Conservation (phyloP, 2,113 vertebrate genomes). For the Pygathrix nemaeus region DNA sequence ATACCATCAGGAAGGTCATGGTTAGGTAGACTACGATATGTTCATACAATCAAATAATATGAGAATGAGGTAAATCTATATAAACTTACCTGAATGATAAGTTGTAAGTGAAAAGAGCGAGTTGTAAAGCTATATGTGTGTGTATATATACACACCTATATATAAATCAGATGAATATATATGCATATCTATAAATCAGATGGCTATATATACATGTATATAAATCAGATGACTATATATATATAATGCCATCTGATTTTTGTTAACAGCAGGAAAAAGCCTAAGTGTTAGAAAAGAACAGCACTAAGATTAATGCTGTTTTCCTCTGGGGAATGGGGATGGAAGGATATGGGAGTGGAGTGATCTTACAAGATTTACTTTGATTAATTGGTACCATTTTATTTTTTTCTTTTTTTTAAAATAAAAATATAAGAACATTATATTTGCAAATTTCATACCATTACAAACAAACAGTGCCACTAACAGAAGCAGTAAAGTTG, state of each 20-base stretch:
- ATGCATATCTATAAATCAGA: no score
- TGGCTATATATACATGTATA: no score
- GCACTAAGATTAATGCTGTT: neutral
- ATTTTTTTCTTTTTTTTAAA: neutral
- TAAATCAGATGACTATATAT: no score
- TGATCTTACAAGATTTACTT: neutral
- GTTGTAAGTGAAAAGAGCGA: neutral
- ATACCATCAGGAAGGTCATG: neutral
- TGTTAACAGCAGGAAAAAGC: neutral
- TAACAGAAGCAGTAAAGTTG: neutral
- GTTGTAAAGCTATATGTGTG: neutral
- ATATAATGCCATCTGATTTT: neutral
- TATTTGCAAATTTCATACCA: neutral
- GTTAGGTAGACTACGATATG: neutral
- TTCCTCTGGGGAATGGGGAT: neutral
- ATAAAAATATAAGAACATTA: neutral
- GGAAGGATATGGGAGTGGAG: neutral
- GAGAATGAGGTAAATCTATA: neutral
- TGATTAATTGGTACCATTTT: neutral
- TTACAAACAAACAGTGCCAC: neutral
- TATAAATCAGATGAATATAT: no score
- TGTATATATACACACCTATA: neutral
- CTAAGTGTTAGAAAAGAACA: neutral
- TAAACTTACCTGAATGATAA: neutral
- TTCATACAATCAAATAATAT: neutral